Conservation (phyloP, 2,797 vertebrate species). For the Aselliscus stoliczkanus region DNA sequence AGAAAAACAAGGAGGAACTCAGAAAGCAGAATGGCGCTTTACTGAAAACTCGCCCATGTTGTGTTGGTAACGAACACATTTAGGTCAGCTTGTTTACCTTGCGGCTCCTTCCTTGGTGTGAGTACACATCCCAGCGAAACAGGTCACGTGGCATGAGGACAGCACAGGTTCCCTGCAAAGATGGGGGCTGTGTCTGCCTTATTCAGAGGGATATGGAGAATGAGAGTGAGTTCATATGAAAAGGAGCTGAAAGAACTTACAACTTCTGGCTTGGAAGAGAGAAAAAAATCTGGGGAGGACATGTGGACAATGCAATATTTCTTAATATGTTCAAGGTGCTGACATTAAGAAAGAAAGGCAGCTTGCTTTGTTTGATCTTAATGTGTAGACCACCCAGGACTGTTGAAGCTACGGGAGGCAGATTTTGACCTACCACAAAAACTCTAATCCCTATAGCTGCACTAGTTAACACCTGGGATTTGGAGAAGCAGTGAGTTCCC, state of each 20-base stretch:
- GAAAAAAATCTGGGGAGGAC: background rate
- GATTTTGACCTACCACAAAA: background rate
- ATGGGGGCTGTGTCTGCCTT: background rate
- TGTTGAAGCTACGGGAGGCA: background rate
- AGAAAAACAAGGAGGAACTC: background rate
- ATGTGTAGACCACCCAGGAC: too few relatives aligned
- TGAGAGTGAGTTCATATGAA: background rate
- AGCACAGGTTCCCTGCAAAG: background rate
- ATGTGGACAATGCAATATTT: background rate
- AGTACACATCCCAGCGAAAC: background rate
- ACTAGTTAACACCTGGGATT: background rate
- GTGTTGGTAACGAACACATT: rapidly evolving
- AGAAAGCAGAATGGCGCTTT: background rate
- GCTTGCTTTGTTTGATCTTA: background rate
- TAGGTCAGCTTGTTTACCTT: background rate
- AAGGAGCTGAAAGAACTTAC: background rate
- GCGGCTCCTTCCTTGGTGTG: rapidly evolving
- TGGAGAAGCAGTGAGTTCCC: background rate
- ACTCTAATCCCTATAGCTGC: background rate
- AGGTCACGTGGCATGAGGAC: background rate
- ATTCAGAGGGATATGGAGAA: background rate
- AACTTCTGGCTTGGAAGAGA: background rate
- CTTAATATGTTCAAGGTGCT: background rate
- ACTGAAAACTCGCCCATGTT: background rate
- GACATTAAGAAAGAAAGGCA: background rate